phyloP scores from a whole-genome alignment of 2,888 invertebrate genomes.

The Syrista parreyssii region DNA sequence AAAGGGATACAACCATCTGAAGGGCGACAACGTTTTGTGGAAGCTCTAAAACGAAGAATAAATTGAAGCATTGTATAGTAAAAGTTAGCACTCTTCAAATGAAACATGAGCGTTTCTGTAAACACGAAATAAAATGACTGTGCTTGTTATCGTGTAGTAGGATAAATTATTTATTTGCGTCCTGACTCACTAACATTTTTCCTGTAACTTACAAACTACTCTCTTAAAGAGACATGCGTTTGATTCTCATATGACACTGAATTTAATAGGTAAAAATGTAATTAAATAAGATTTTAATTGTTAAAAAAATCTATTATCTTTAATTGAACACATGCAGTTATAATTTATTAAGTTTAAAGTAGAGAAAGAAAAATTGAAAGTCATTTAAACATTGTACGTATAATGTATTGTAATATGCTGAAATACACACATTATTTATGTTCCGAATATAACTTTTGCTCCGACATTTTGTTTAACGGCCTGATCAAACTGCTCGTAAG shows the following conservation, averaged over 20 bases:
- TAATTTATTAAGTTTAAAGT: neutral
- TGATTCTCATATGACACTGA: neutral
- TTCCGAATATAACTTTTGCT: neutral
- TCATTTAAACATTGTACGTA: constrained; percentile 26
- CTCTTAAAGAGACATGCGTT: neutral
- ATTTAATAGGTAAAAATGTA: neutral
- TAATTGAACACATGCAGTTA: constrained; percentile 15
- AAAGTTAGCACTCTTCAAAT: neutral
- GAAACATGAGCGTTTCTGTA: neutral
- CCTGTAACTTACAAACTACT: neutral
- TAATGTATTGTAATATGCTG: constrained; percentile 7
- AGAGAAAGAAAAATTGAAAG: constrained; percentile 13
- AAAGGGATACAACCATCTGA: neutral
- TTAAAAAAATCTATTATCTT: constrained; percentile 3
- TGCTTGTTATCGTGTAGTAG: neutral
- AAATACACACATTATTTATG: neutral
- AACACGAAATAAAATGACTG: neutral
- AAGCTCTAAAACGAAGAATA: neutral
- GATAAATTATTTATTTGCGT: neutral
- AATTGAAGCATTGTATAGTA: neutral
- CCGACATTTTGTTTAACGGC: neutral
- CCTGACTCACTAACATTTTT: neutral
- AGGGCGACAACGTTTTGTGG: neutral
- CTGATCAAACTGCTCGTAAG: neutral
- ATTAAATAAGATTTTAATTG: neutral